Percentiles rank a stretch among this genome's conserved stretches.
These are phyloP conservation scores for Branchinecta lindahli DNA, from an alignment of 1,140 invertebrate species.

Conservation along the genomic window DNA sequence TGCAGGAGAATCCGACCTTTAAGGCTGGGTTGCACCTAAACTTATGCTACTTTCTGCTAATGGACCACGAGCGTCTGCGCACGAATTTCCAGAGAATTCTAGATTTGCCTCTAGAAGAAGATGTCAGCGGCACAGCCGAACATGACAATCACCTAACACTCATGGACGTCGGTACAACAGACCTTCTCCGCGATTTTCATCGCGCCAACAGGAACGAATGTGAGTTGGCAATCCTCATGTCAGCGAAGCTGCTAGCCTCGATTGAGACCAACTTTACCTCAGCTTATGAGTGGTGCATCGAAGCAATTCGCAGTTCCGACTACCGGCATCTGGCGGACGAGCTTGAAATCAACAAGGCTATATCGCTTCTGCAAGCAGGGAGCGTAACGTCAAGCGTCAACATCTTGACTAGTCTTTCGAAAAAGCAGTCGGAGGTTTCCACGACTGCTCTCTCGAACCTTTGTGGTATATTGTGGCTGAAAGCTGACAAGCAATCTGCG, in stretches of 20 bases:
- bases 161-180: background rate
- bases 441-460: slow-evolving; percentile 76
- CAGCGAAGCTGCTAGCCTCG: background rate
- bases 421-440: slow-evolving; percentile 60
- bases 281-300: slow-evolving; percentile 42
- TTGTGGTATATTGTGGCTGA: slow-evolving; percentile 71
- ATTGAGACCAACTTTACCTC: background rate
- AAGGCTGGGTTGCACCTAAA: slow-evolving; percentile 75
- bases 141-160: slow-evolving; percentile 28
- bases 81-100: slow-evolving; percentile 75
- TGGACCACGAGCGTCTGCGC: slow-evolving; percentile 88
- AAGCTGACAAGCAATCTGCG: slow-evolving; percentile 68
- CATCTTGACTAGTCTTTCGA: slow-evolving; percentile 74
- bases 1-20: slow-evolving; percentile 84
- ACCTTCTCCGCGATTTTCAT: background rate
- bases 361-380: slow-evolving; percentile 70
- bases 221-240: background rate
- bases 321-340: slow-evolving; percentile 65
- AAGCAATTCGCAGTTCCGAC: slow-evolving; percentile 53
- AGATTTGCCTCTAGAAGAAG: slow-evolving; percentile 64
- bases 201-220: background rate
- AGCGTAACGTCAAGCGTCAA: slow-evolving; percentile 67
- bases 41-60: slow-evolving; percentile 80
- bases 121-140: slow-evolving; percentile 63
- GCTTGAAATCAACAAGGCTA: slow-evolving; percentile 83